These are phyloP conservation scores for Anarsia innoxiella DNA, from an alignment of 2,888 invertebrate genomes.

Conservation along the genomic window DNA sequence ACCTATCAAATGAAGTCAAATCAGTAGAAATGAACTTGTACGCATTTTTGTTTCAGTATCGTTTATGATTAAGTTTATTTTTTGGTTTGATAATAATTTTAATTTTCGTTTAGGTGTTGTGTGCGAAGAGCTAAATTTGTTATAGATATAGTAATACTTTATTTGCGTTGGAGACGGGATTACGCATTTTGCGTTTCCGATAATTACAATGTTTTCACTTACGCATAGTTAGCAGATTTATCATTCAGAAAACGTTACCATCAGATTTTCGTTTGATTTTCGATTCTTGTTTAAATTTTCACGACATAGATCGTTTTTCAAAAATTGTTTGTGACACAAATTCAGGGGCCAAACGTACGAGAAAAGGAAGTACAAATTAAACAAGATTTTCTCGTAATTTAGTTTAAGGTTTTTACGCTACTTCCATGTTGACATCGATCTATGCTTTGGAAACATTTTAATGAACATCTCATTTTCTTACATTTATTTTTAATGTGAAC, in stretches of 20 bases:
- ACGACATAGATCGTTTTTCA: conserved; percentile 3
- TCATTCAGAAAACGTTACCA: too few relatives aligned
- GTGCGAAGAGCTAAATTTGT: conserved; percentile 28
- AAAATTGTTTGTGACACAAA: conserved; percentile 43
- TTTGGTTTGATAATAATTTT: conserved; percentile 41
- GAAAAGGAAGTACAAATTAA: conserved; percentile 65
- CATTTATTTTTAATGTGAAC: too few relatives aligned
- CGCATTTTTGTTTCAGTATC: conserved; percentile 32
- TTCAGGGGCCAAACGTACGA: conserved; percentile 67
- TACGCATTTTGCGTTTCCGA: too few relatives aligned
- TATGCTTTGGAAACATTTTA: conserved; percentile 16
- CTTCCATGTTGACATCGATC: conserved; percentile 30
- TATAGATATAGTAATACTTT: conserved; percentile 7
- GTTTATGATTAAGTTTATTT: conserved; percentile 46
- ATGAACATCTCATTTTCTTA: too few relatives aligned
- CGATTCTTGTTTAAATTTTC: too few relatives aligned
- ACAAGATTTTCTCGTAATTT: conserved; percentile 55
- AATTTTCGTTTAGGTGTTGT: conserved; percentile 34
- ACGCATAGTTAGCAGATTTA: too few relatives aligned
- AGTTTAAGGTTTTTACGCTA: conserved; percentile 47
- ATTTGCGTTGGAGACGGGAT: not conserved
- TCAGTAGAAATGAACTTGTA: conserved; percentile 46
- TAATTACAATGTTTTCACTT: too few relatives aligned
- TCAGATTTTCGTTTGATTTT: too few relatives aligned
- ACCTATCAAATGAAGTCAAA: conserved; percentile 35